Evolutionary conservation across 2,888 invertebrate genomes (phyloP).

Genomic region (Lasius platythorax): DNA sequence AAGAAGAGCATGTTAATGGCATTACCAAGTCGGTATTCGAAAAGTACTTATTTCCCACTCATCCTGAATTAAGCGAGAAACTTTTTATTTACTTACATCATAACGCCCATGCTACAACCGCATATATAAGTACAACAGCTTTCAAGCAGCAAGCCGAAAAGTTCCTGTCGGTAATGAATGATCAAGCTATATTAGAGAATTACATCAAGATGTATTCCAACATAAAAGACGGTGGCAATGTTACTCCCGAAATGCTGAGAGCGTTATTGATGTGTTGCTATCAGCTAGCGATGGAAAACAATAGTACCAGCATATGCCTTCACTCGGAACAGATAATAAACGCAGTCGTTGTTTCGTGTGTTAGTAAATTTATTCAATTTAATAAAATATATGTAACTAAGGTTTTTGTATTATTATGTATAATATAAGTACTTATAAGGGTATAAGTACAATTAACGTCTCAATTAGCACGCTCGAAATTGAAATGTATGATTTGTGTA

Average conservation of each 20-base stretch:
- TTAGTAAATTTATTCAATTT: constrained; percentile 79
- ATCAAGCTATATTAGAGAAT: constrained; percentile 89
- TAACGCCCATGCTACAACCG: constrained; percentile 88
- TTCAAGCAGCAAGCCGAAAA: constrained; percentile 93
- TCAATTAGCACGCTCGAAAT: not conserved
- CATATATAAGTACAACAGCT: constrained; percentile 88
- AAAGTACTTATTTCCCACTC: constrained; percentile 93
- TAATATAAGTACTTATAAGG: not conserved
- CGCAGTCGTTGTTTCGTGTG: constrained; percentile 92
- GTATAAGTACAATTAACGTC: not conserved
- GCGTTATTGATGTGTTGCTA: constrained; percentile 91
- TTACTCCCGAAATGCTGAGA: constrained; percentile 89
- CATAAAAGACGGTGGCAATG: constrained; percentile 84
- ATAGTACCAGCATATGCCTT: constrained; percentile 89
- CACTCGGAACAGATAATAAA: constrained; percentile 91
- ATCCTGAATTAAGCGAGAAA: constrained; percentile 90
- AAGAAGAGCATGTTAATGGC: constrained; percentile 91
- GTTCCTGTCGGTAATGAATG: constrained; percentile 87
- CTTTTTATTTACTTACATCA: constrained; percentile 90
- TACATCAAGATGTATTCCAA: constrained; percentile 89
- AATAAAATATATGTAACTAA: constrained; percentile 33
- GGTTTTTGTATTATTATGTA: not conserved
- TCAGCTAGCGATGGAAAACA: constrained; percentile 93
- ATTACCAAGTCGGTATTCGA: constrained; percentile 90
- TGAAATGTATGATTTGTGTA: not conserved